Conservation (phyloP, 2,888 invertebrate genomes). For the Adelognathus sp. region DNA sequence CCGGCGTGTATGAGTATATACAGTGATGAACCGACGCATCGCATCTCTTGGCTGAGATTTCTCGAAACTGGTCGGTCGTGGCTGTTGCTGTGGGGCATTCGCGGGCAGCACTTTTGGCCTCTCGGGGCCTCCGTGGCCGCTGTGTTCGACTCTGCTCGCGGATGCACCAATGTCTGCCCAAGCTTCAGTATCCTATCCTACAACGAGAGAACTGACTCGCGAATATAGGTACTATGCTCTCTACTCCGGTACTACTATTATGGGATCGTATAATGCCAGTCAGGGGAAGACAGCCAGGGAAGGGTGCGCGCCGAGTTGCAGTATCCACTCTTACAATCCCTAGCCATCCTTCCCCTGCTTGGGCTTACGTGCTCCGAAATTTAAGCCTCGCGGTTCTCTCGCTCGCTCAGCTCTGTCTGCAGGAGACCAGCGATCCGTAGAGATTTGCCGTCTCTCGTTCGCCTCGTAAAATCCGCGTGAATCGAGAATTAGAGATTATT, state of each 20-base stretch:
- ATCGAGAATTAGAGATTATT: constrained; percentile 57
- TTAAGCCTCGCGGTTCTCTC: constrained; percentile 51
- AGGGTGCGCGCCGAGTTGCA: constrained; percentile 46
- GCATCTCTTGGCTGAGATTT: constrained; percentile 76
- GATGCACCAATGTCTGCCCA: constrained; percentile 69
- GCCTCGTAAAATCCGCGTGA: constrained; percentile 57
- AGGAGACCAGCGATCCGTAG: constrained; percentile 53
- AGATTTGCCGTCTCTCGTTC: constrained; percentile 53
- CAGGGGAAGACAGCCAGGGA: constrained; percentile 33
- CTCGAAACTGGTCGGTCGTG: constrained; percentile 67
- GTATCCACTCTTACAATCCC: constrained; percentile 36
- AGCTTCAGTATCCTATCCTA: constrained; percentile 26
- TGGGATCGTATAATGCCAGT: constrained; percentile 51
- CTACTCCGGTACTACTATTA: not conserved
- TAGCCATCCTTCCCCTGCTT: constrained; percentile 22
- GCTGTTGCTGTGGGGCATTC: constrained; percentile 68
- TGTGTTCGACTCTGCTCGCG: constrained; percentile 65
- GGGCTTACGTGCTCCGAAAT: constrained; percentile 63
- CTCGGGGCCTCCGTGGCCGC: constrained; percentile 69
- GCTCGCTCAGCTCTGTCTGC: constrained; percentile 12
- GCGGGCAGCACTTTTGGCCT: constrained; percentile 50
- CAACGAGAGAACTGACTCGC: constrained; percentile 30
- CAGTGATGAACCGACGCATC: constrained; percentile 64
- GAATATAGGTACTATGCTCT: constrained; percentile 10
- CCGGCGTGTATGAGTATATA: not conserved